Conservation (phyloP, 2,113 vertebrate species). For the Todiramphus saurophagus region DNA sequence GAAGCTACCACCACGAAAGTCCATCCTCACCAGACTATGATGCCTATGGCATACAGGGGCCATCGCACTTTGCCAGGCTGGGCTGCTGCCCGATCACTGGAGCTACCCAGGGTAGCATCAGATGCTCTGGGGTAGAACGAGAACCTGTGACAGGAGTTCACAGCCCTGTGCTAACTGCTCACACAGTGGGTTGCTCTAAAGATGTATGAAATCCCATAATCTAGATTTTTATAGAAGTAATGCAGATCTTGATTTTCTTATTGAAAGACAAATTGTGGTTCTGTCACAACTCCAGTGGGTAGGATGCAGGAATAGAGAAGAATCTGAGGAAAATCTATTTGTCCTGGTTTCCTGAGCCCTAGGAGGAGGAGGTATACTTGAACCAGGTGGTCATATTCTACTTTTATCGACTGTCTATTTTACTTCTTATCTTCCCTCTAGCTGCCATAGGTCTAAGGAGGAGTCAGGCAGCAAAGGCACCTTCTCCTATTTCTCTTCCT, state of each 20-base stretch:
- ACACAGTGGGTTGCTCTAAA: neutral
- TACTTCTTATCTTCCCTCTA: neutral
- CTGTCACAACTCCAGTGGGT: neutral
- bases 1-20: neutral
- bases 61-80: neutral
- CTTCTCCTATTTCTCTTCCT: neutral
- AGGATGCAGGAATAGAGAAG: neutral
- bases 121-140: neutral
- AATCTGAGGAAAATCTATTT: neutral
- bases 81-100: neutral
- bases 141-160: neutral
- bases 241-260: neutral
- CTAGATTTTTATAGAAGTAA: neutral
- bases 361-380: neutral
- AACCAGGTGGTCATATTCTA: neutral
- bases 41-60: fast-evolving
- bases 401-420: neutral
- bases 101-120: neutral
- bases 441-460: neutral
- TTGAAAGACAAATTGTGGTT: neutral
- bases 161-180: neutral
- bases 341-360: neutral
- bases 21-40: neutral
- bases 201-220: neutral
- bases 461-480: neutral